phyloP scores from a whole-genome alignment of 2,888 invertebrate species.

The Limnephilus lunatus region DNA sequence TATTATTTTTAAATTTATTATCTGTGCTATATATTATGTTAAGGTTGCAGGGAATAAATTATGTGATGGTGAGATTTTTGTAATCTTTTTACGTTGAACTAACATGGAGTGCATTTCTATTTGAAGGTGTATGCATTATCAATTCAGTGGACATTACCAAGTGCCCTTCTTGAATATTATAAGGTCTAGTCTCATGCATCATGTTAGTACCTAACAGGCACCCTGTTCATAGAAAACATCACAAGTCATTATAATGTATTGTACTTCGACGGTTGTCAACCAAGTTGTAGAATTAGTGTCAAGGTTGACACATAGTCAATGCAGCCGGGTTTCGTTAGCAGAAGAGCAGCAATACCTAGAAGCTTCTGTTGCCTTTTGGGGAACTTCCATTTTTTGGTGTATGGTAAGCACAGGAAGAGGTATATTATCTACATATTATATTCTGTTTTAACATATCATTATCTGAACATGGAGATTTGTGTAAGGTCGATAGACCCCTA shows the following conservation, averaged over 20 bases:
- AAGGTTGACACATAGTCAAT: neutral
- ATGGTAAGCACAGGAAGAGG: neutral
- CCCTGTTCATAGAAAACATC: neutral
- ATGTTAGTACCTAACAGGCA: neutral
- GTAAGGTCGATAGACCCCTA: neutral
- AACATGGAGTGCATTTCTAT: too few relatives aligned
- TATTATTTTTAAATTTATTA: too few relatives aligned
- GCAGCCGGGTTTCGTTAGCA: neutral
- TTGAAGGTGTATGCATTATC: too few relatives aligned
- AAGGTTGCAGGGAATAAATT: too few relatives aligned
- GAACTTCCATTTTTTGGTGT: neutral
- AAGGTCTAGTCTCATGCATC: neutral
- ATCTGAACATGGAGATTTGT: neutral
- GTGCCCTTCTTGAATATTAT: too few relatives aligned
- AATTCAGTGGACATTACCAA: too few relatives aligned
- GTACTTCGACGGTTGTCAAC: slow-evolving; percentile 6
- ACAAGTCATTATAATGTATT: neutral
- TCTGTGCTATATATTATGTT: too few relatives aligned
- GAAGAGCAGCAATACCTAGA: neutral
- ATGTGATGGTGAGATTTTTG: too few relatives aligned
- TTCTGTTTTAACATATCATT: neutral
- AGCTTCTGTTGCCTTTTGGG: neutral
- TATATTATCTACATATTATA: neutral
- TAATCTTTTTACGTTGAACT: too few relatives aligned
- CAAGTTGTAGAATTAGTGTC: slow-evolving; percentile 6